Evolutionary conservation across 1,140 invertebrate species (phyloP), one percentile per base, ranked within the genome.

Genomic region (Eupeodes corollae): DNA sequence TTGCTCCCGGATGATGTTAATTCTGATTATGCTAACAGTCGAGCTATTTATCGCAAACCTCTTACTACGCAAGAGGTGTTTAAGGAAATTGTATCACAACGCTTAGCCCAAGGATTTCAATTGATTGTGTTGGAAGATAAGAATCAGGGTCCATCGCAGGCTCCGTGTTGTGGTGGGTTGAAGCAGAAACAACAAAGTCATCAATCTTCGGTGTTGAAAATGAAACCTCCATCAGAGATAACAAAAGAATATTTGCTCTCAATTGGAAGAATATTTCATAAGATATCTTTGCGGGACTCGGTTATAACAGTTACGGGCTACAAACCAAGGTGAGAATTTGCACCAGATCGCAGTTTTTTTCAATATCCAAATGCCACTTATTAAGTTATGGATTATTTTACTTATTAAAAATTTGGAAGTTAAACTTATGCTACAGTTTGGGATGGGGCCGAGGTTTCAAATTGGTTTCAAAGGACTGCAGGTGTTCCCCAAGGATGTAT

Each of bases 201-300:
- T 59, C 48, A 52, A 57, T 46, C 58, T 37, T 51, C 65, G 44
- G 51, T 62, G 37, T 58, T 31, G 69, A 54, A 78, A 16, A 45
- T 64, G 1, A 57, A 61, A 47, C 52, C 53, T 2, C 48, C 54
- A 1, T 47, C 47, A 0, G 78, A 82, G 51, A 70, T 69, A 2
- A 76, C 75, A 21, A 80, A 86, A 55, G 82, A 86, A 53, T 91
- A 84, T 67, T 75, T 88, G 45, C 70, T 98, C 2, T 96, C 92
- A 48, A 97, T 98, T 57, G 94, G 93, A 0, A 73, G 91, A 49
- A 87, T 98, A 58, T 98, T 96, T 73, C 94, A 98, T 66, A 88
- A 86, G 64, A 82, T 98, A 50, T 81, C 82, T 0, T 67, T 94
- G 0, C 78, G 76, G 30, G 90, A 84, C 12, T 86, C 85, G 40